phyloP scores from a whole-genome alignment of 2,888 invertebrate species.

The Actias luna region DNA sequence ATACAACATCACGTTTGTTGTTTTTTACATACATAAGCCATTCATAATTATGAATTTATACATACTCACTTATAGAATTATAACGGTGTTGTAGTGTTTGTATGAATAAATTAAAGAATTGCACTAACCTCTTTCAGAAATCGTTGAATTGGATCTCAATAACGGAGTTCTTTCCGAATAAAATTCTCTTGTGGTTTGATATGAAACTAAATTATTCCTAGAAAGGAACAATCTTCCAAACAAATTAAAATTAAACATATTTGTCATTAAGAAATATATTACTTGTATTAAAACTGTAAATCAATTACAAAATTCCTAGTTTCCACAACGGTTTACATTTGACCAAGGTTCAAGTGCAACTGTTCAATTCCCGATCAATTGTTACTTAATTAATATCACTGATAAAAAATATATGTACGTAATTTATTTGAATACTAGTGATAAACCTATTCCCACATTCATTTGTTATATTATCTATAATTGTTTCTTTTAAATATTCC shows the following conservation, averaged over 20 bases:
- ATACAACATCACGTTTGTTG: too few species aligned
- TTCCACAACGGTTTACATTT: constrained; percentile 9
- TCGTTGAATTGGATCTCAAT: constrained; percentile 32
- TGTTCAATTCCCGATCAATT: neutral
- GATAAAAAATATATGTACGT: constrained; percentile 32
- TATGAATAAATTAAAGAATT: neutral
- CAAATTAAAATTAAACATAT: constrained; percentile 20
- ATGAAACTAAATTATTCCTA: constrained; percentile 37
- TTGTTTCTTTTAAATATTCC: neutral
- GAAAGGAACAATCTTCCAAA: constrained; percentile 40
- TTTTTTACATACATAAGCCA: too few species aligned
- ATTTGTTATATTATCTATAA: constrained; percentile 15
- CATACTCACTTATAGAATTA: neutral
- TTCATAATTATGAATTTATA: neutral
- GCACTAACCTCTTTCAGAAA: constrained; percentile 23
- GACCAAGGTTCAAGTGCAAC: constrained; percentile 10
- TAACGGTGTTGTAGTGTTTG: neutral
- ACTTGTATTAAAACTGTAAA: neutral
- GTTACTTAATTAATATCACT: constrained; percentile 38
- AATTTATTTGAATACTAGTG: neutral
- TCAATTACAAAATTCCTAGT: neutral
- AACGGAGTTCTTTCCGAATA: constrained; percentile 62
- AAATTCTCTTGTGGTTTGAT: constrained; percentile 32
- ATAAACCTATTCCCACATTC: constrained; percentile 12
- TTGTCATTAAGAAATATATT: constrained; percentile 21